Conservation (phyloP, 2,888 invertebrate genomes). For the Zonitis immaculata region DNA sequence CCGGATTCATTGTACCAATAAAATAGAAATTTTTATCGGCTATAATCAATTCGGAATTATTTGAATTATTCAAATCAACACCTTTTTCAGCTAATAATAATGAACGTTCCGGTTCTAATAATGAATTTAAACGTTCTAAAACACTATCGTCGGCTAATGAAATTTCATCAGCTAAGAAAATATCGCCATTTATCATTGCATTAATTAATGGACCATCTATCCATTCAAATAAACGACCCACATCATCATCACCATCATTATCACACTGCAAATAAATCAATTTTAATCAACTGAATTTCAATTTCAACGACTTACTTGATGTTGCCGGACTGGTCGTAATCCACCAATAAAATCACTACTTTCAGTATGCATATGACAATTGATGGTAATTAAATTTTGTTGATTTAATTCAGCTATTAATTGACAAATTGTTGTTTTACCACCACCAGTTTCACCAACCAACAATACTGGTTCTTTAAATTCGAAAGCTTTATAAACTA, state of each 20-base stretch:
- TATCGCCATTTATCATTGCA: constrained; percentile 82
- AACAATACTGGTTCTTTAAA: constrained; percentile 93
- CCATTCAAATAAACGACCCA: constrained; percentile 86
- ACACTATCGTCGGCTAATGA: constrained; percentile 98
- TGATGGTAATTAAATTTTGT: constrained; percentile 72
- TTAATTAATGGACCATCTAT: constrained; percentile 91
- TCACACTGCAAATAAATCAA: background rate
- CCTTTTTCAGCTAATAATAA: constrained; percentile 90
- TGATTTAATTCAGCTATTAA: constrained; percentile 67
- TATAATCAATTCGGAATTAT: constrained; percentile 56
- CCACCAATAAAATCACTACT: constrained; percentile 97
- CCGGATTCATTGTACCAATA: constrained; percentile 99
- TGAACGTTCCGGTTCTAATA: constrained; percentile 80
- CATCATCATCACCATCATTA: constrained; percentile 29
- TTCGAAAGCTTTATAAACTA: constrained; percentile 77
- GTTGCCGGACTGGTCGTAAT: constrained; percentile 77
- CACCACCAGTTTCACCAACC: constrained; percentile 97
- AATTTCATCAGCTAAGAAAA: constrained; percentile 97
- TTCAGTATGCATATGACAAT: constrained; percentile 99
- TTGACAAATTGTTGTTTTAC: constrained; percentile 95
- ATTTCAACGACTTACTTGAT: constrained; percentile 23
- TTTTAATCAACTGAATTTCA: background rate
- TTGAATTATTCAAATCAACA: constrained; percentile 54
- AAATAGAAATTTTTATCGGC: constrained; percentile 77
- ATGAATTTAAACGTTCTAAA: constrained; percentile 90